phyloP scores from a whole-genome alignment of 2,113 vertebrate genomes.

The Dendropsophus ebraccatus region DNA sequence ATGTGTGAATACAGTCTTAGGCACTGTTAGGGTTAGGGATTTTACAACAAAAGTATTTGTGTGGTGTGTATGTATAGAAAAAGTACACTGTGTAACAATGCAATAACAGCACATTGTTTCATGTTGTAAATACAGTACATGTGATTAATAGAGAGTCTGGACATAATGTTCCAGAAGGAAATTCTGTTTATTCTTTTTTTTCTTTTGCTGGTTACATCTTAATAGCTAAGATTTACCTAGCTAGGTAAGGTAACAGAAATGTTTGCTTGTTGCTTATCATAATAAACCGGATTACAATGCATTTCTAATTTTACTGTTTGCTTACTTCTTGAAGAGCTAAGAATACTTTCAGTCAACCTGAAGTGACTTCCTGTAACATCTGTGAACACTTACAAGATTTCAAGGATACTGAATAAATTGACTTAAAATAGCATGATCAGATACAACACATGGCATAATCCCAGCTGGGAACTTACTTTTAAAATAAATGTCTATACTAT shows the following conservation, averaged over 20 bases:
- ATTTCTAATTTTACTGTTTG: conserved; percentile 18
- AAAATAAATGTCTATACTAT: conserved; percentile 50
- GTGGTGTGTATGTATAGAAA: background rate
- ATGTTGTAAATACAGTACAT: background rate
- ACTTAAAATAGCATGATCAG: conserved; percentile 50
- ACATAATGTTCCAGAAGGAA: background rate
- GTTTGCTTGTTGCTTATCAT: background rate
- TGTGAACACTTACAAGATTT: conserved; percentile 52
- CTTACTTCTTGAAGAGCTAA: conserved; percentile 27
- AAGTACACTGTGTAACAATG: background rate
- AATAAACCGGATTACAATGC: conserved; percentile 9
- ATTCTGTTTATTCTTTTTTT: background rate
- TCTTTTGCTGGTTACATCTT: background rate
- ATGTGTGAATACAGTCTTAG: too few relatives aligned
- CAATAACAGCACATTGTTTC: background rate
- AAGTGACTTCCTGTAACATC: conserved; percentile 57
- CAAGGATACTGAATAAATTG: conserved; percentile 51
- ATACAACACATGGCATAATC: conserved; percentile 50
- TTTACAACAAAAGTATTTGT: too few relatives aligned
- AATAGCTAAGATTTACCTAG: conserved; percentile 14
- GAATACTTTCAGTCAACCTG: conserved; percentile 44
- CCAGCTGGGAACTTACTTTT: conserved; percentile 44
- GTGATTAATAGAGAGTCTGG: background rate
- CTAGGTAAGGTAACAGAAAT: background rate
- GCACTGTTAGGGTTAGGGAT: too few relatives aligned